Conservation (phyloP, 2,113 vertebrate genomes). For the Oncorhynchus gorbuscha region DNA sequence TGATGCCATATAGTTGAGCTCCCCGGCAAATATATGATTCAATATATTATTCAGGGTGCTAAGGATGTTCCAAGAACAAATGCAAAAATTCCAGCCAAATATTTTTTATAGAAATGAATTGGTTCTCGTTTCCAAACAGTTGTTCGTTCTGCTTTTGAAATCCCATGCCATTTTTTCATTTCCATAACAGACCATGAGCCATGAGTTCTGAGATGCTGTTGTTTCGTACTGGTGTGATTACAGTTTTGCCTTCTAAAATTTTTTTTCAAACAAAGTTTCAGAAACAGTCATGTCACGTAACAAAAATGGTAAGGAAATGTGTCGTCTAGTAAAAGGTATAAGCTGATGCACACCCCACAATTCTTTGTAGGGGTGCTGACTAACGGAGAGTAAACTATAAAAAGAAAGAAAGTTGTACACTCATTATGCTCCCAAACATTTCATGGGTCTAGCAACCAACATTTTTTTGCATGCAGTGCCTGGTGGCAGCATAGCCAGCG, state of each 20-base stretch:
- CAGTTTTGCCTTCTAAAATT: slow-evolving; percentile 15
- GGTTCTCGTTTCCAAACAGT: no score
- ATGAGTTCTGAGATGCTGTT: background rate
- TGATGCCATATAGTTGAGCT: slow-evolving; percentile 48
- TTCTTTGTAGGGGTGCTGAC: no score
- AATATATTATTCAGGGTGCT: background rate
- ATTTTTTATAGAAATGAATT: slow-evolving; percentile 33
- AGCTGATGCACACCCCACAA: no score
- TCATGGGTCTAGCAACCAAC: no score
- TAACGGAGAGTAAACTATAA: no score
- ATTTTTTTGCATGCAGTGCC: background rate
- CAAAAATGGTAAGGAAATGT: no score
- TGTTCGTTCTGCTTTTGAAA: no score
- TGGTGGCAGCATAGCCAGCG: slow-evolving; percentile 20
- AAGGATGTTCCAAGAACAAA: slow-evolving; percentile 2
- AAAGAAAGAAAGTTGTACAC: no score
- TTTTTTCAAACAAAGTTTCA: background rate
- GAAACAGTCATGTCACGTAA: background rate
- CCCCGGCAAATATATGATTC: no score
- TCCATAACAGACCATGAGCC: background rate
- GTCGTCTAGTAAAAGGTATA: no score
- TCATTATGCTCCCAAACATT: no score
- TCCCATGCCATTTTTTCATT: background rate
- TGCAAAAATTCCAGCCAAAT: slow-evolving; percentile 10
- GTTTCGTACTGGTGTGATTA: background rate